These are phyloP conservation scores for Callyntrura sp. DNA, from an alignment of 2,888 invertebrate species.

Conservation along the genomic window DNA sequence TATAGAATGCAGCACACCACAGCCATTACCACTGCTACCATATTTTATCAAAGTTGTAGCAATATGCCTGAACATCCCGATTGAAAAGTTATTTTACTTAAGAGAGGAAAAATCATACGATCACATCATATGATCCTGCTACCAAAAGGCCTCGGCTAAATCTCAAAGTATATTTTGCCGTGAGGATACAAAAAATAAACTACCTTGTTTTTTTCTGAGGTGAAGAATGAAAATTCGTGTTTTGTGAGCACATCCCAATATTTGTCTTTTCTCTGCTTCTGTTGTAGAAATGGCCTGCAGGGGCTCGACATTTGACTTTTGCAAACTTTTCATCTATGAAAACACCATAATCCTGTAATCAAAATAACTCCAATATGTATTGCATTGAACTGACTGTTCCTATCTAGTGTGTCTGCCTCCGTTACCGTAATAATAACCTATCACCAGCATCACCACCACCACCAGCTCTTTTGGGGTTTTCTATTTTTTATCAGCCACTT, in stretches of 20 bases:
- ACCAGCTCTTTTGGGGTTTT: neutral
- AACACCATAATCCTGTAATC: slow-evolving; percentile 23
- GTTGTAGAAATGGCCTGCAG: slow-evolving; percentile 17
- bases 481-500: neutral
- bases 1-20: slow-evolving; percentile 22
- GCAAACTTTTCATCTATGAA: neutral
- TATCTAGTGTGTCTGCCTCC: neutral
- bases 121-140: too few species aligned
- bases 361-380: neutral
- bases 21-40: slow-evolving; percentile 32
- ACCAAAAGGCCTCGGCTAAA: neutral
- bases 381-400: too few species aligned
- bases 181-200: neutral
- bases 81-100: slow-evolving; percentile 31
- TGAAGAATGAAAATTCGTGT: slow-evolving; percentile 41
- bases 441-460: slow-evolving; percentile 41
- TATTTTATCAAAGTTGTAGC: slow-evolving; percentile 3
- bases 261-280: slow-evolving; percentile 54
- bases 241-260: slow-evolving; percentile 53
- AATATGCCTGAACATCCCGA: neutral
- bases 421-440: neutral
- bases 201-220: neutral
- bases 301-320: slow-evolving; percentile 39
- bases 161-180: slow-evolving; percentile 8
- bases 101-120: neutral